These are phyloP conservation scores for Liasis olivaceus DNA, from an alignment of 2,797 vertebrate species.

Conservation along the genomic window DNA sequence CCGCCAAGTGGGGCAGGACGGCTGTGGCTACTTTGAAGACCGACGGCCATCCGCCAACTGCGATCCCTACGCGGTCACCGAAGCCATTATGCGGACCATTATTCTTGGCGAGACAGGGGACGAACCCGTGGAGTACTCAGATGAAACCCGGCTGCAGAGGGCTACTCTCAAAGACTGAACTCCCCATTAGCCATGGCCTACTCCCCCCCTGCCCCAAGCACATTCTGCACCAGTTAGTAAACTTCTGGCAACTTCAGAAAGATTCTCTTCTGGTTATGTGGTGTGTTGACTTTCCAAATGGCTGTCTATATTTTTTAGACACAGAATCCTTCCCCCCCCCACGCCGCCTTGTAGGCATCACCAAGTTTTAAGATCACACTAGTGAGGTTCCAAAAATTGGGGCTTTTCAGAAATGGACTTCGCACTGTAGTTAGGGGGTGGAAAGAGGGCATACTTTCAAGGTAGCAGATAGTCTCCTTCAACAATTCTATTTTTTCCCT, in stretches of 20 bases:
- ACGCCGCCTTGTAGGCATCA: neutral
- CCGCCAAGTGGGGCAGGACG: conserved; percentile 78
- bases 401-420: neutral
- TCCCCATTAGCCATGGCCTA: neutral
- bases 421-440: neutral
- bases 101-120: conserved; percentile 70
- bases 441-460: neutral
- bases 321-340: neutral
- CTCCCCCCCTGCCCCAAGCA: conserved; percentile 12
- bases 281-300: conserved; percentile 25
- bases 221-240: neutral
- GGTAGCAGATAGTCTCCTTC: too few species aligned
- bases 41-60: conserved; percentile 88
- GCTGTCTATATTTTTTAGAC: too few species aligned
- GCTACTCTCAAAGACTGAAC: neutral
- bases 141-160: conserved; percentile 60
- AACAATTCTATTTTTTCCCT: too few species aligned
- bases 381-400: neutral
- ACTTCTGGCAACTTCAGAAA: conserved; percentile 33
- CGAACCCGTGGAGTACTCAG: conserved; percentile 61
- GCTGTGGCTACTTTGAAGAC: conserved; percentile 86
- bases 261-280: conserved; percentile 54
- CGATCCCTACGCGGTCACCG: conserved; percentile 83
- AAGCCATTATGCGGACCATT: conserved; percentile 77
- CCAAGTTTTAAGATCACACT: neutral